Percentiles rank a stretch among this genome's conserved stretches.
Conservation (phyloP, 2,797 vertebrate genomes). For the Eulemur mongoz region DNA sequence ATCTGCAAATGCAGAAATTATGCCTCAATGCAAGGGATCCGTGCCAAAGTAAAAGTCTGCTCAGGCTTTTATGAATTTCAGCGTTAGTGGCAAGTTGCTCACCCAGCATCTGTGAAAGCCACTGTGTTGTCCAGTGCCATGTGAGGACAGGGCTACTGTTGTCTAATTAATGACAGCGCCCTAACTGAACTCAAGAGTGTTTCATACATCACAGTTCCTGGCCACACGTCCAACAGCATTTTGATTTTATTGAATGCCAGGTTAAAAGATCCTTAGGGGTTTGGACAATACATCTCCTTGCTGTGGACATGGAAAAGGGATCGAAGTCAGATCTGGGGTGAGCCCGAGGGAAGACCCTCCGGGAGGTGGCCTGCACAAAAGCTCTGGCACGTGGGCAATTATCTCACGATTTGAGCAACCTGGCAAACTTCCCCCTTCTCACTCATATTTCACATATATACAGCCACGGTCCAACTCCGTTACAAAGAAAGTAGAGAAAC, state of each 20-base stretch:
- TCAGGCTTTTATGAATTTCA: conserved; percentile 59
- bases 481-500: conserved; percentile 58
- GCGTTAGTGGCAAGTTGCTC: conserved; percentile 57
- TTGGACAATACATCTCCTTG: neutral
- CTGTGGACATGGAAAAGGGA: neutral
- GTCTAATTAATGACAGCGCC: conserved; percentile 59
- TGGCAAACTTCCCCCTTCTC: neutral
- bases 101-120: conserved; percentile 44
- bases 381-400: accelerated
- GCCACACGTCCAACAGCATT: neutral
- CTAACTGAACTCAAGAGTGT: conserved; percentile 39
- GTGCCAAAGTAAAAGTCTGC: conserved; percentile 74
- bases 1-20: conserved; percentile 57
- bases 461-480: conserved; percentile 17
- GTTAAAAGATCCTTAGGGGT: conserved; percentile 47
- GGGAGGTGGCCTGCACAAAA: neutral
- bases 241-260: conserved; percentile 57
- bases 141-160: conserved; percentile 52
- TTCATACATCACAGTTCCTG: conserved; percentile 32
- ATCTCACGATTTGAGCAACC: neutral
- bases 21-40: neutral
- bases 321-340: accelerated
- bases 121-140: conserved; percentile 20
- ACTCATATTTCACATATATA: neutral
- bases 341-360: accelerated